phyloP scores from a whole-genome alignment of 2,888 invertebrate species.

The Phortica okadai region DNA sequence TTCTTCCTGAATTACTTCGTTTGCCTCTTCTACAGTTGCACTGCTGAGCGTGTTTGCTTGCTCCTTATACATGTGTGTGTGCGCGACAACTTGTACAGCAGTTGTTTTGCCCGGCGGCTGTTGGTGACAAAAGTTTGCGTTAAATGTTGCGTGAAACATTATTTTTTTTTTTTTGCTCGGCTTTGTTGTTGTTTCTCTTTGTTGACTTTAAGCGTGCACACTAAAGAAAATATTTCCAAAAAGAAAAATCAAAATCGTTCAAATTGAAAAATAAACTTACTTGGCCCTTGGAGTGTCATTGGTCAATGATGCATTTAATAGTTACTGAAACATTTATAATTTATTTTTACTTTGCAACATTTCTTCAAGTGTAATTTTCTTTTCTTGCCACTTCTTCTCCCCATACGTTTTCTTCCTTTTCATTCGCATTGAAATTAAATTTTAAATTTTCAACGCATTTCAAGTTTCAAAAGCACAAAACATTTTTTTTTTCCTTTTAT shows the following conservation, averaged over 20 bases:
- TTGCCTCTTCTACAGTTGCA: neutral
- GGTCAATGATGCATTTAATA: conserved; percentile 66
- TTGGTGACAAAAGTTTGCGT: conserved; percentile 31
- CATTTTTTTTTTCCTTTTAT: neutral
- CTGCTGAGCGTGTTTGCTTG: neutral
- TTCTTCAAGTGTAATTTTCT: neutral
- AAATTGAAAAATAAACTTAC: neutral
- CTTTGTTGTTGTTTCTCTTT: conserved; percentile 33
- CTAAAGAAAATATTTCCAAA: conserved; percentile 3
- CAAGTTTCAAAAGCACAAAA: neutral
- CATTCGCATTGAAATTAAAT: neutral
- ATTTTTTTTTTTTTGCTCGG: conserved; percentile 34
- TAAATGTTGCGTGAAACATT: conserved; percentile 59
- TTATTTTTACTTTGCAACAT: neutral
- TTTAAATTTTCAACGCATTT: neutral
- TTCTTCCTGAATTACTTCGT: conserved; percentile 31
- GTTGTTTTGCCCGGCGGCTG: conserved; percentile 1
- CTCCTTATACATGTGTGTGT: conserved; percentile 21
- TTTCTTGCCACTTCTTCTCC: neutral
- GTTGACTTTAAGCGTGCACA: conserved; percentile 25
- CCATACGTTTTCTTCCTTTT: neutral
- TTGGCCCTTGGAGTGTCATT: conserved; percentile 46
- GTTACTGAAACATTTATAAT: conserved; percentile 36
- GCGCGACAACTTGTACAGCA: conserved; percentile 44
- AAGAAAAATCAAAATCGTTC: neutral